Evolutionary conservation across 2,797 vertebrate genomes (phyloP).

Genomic region (Phoxinus dragarum): DNA sequence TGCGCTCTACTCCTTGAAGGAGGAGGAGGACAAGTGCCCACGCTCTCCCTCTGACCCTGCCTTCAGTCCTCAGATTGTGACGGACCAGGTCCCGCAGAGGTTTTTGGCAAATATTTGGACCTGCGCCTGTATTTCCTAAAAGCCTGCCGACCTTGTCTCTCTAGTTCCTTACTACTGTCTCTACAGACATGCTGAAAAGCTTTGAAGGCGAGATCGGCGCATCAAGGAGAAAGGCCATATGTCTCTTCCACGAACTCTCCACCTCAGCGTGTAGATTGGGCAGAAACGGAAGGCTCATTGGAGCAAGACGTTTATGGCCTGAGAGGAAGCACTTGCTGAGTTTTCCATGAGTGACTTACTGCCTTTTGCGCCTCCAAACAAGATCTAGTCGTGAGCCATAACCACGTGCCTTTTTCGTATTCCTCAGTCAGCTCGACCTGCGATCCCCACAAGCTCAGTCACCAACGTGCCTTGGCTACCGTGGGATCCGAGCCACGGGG

Average conservation of each 20-base stretch:
- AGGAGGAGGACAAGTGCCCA: not conserved
- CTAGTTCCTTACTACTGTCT: not conserved
- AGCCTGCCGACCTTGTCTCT: not conserved
- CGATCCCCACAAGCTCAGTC: too few species aligned
- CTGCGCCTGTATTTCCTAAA: not conserved
- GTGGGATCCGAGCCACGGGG: too few species aligned
- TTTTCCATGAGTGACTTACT: too few species aligned
- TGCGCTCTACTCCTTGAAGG: not conserved
- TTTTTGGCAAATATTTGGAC: not conserved
- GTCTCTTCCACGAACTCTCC: not conserved
- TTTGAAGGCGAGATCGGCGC: not conserved
- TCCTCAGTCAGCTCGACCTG: too few species aligned
- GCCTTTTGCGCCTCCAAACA: too few species aligned
- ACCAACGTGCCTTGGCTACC: too few species aligned
- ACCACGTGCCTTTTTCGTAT: not conserved
- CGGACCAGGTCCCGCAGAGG: not conserved
- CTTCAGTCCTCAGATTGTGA: not conserved
- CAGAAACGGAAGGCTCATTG: not conserved
- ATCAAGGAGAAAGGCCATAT: not conserved
- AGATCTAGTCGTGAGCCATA: too few species aligned
- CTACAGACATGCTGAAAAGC: not conserved
- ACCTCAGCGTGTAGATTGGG: not conserved
- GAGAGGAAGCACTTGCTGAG: not conserved
- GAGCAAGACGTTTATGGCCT: not conserved
- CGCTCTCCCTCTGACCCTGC: not conserved